These are phyloP conservation scores for Echeneis naucrates DNA, from an alignment of 2,797 vertebrate genomes.

Conservation along the genomic window DNA sequence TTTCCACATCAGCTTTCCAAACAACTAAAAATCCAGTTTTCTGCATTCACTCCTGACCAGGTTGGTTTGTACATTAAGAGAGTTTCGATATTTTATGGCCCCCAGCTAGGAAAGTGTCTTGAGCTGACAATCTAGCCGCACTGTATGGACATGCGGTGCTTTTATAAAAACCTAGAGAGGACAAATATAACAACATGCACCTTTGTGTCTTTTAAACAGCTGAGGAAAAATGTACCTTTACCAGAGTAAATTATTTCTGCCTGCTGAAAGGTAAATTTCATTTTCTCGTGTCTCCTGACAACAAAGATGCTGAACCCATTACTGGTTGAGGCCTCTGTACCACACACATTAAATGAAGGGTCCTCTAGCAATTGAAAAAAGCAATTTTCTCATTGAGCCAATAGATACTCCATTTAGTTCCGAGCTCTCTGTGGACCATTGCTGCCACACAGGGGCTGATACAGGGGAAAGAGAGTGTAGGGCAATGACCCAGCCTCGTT, in stretches of 20 bases:
- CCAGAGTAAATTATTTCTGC: slow-evolving; percentile 77
- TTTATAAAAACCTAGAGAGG: slow-evolving; percentile 6
- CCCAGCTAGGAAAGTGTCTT: slow-evolving; percentile 20
- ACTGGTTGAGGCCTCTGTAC: slow-evolving; percentile 72
- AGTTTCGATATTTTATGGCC: slow-evolving; percentile 27
- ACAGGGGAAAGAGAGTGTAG: slow-evolving; percentile 59
- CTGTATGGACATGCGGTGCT: slow-evolving; percentile 14
- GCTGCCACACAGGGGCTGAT: slow-evolving; percentile 65
- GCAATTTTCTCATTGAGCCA: slow-evolving; percentile 86
- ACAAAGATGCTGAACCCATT: slow-evolving; percentile 82
- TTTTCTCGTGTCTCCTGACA: slow-evolving; percentile 80
- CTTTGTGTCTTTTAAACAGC: slow-evolving; percentile 56
- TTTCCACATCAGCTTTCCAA: background rate
- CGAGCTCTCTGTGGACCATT: slow-evolving; percentile 75
- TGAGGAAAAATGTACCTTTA: slow-evolving; percentile 69
- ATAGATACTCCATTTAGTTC: slow-evolving; percentile 85
- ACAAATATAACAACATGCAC: slow-evolving; percentile 35
- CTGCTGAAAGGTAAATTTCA: slow-evolving; percentile 76
- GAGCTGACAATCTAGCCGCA: slow-evolving; percentile 17
- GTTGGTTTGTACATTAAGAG: slow-evolving; percentile 13
- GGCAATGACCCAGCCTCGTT: slow-evolving; percentile 78
- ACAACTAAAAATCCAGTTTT: slow-evolving; percentile 7
- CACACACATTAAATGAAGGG: slow-evolving; percentile 82
- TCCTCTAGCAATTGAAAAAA: slow-evolving; percentile 84
- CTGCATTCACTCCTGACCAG: background rate